Evolutionary conservation across 1,140 invertebrate genomes (phyloP).

Genomic region (Cepaea nemoralis): DNA sequence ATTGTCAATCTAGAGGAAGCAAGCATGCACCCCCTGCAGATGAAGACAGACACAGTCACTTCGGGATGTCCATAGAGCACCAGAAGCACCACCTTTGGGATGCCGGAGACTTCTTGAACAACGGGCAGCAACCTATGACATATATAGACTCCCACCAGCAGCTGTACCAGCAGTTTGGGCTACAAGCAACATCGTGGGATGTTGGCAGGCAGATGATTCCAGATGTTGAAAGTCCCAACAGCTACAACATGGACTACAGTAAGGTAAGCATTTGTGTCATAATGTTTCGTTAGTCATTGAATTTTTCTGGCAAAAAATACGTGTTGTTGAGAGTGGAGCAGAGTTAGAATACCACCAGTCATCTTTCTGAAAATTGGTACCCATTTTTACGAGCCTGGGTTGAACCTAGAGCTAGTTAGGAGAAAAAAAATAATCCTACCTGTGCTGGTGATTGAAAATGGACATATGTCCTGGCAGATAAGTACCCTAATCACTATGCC

Average conservation of each 20-base stretch:
- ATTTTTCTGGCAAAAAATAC: too few species aligned
- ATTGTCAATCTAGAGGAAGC: too few species aligned
- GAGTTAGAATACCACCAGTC: too few species aligned
- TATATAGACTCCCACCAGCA: slow-evolving; percentile 17
- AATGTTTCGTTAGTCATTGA: too few species aligned
- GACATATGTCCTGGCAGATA: too few species aligned
- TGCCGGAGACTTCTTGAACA: slow-evolving; percentile 24
- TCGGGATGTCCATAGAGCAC: slow-evolving; percentile 25
- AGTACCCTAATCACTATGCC: too few species aligned
- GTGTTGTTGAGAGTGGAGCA: too few species aligned
- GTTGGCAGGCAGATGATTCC: slow-evolving; percentile 69
- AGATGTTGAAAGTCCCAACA: slow-evolving; percentile 72
- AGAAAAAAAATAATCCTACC: too few species aligned
- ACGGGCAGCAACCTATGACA: neutral
- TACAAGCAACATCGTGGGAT: slow-evolving; percentile 68
- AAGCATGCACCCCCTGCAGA: slow-evolving; percentile 23
- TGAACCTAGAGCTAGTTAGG: too few species aligned
- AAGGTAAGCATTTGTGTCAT: slow-evolving; percentile 60
- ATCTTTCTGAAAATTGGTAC: too few species aligned
- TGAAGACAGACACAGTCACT: slow-evolving; percentile 29
- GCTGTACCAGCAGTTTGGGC: slow-evolving; percentile 55
- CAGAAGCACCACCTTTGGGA: slow-evolving; percentile 32
- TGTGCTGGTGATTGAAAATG: too few species aligned
- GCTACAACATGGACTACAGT: slow-evolving; percentile 70
- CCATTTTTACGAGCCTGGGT: too few species aligned